A percentile compares a stretch with the other conserved stretches of the same genome.
Conservation (phyloP, 2,888 invertebrate species). For the Thecophora atra region DNA sequence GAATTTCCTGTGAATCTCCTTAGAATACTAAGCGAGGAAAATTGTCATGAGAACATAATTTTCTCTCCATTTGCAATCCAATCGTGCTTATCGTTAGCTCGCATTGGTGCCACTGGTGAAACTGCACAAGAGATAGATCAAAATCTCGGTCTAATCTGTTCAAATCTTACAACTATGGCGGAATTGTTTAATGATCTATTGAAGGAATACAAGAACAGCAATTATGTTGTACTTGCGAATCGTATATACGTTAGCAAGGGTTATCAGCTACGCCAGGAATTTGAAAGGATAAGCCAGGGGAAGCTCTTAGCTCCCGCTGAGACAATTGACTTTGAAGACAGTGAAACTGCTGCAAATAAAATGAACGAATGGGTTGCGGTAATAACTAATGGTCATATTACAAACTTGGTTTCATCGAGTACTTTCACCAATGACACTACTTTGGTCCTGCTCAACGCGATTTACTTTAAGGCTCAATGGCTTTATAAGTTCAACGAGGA, state of each 20-base stretch:
- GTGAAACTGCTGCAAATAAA: slow-evolving; percentile 66
- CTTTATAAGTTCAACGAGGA: slow-evolving; percentile 71
- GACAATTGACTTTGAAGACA: slow-evolving; percentile 71
- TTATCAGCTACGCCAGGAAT: slow-evolving; percentile 69
- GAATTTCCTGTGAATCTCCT: slow-evolving; percentile 50
- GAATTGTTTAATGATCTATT: slow-evolving; percentile 55
- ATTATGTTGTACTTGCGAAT: slow-evolving; percentile 73
- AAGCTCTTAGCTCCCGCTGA: slow-evolving; percentile 74
- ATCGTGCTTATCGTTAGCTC: slow-evolving; percentile 75
- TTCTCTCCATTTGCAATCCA: slow-evolving; percentile 82
- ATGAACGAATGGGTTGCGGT: slow-evolving; percentile 86
- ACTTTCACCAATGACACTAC: slow-evolving; percentile 69
- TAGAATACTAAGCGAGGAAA: slow-evolving; percentile 48
- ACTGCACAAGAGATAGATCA: slow-evolving; percentile 71
- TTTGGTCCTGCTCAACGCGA: slow-evolving; percentile 82
- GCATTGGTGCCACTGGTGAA: slow-evolving; percentile 74
- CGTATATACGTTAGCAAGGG: slow-evolving; percentile 75
- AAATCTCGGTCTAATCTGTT: slow-evolving; percentile 69
- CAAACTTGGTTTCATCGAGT: slow-evolving; percentile 73
- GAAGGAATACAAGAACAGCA: slow-evolving; percentile 52
- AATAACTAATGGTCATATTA: slow-evolving; percentile 85
- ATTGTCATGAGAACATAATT: slow-evolving; percentile 72
- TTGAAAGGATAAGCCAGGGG: slow-evolving; percentile 70
- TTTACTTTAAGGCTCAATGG: slow-evolving; percentile 89
- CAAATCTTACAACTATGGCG: slow-evolving; percentile 50